Percentiles rank a stretch among this genome's conserved stretches.
These are phyloP conservation scores for Dioctria rufipes DNA, from an alignment of 2,888 invertebrate species.

Conservation along the genomic window DNA sequence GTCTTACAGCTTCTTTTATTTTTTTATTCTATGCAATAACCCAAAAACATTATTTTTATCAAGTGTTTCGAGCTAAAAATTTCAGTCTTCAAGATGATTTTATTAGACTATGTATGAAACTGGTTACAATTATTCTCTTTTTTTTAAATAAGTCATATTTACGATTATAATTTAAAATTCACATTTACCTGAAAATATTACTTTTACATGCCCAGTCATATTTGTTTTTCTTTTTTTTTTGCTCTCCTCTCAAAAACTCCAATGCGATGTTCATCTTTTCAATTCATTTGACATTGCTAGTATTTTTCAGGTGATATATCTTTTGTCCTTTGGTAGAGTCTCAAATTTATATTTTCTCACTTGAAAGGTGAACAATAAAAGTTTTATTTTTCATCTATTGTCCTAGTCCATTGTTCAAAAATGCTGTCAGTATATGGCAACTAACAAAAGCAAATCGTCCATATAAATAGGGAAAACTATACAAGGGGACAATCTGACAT, in stretches of 20 bases:
- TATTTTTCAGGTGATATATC: constrained; percentile 3
- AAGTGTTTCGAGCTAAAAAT: too few species aligned
- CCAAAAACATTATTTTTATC: too few species aligned
- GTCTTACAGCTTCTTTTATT: too few species aligned
- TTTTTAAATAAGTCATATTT: too few species aligned
- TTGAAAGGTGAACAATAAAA: constrained; percentile 20
- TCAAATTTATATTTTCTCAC: constrained; percentile 24
- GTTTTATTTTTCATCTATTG: constrained; percentile 23
- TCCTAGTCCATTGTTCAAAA: not conserved
- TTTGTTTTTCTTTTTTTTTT: too few species aligned
- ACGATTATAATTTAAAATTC: too few species aligned
- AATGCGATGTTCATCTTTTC: not conserved
- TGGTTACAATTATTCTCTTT: too few species aligned
- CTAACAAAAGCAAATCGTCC: constrained; percentile 22
- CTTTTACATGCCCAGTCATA: too few species aligned
- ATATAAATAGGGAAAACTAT: not conserved
- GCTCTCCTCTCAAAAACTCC: not conserved
- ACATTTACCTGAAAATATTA: too few species aligned
- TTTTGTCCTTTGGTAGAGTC: not conserved
- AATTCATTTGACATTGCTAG: not conserved
- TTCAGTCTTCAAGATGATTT: too few species aligned
- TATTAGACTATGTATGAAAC: too few species aligned
- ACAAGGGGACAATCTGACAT: not conserved
- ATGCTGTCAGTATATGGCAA: constrained; percentile 16
- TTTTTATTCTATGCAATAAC: too few species aligned